Evolutionary conservation across 2,888 invertebrate genomes (phyloP), one percentile per base, ranked within the genome.

Genomic region (Apoda limacodes): DNA sequence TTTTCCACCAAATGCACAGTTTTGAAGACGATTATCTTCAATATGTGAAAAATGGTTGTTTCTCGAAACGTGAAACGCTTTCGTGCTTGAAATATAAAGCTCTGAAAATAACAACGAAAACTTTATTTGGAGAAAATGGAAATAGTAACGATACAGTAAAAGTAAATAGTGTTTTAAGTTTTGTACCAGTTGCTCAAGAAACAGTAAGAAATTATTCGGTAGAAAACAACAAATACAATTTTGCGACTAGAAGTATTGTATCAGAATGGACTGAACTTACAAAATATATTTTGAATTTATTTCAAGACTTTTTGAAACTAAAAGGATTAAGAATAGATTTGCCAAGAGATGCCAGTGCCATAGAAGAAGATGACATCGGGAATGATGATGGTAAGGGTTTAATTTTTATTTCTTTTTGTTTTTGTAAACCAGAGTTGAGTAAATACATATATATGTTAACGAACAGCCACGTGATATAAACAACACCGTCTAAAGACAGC

Each of bases 211-310:
- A 52, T 30, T 23, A 70, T 9, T 50, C 57, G 4, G 40, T 58
- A 1, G 65, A 66, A 3, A 55, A 56, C 1, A 44, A 45, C 2
- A 55, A 59, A 3, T 20, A 52, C 1, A 20, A 43, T 1, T 55
- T 43, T 34, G 67, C 71, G 28, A 60, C 68, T 0, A 68, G 65
- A 37, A 62, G 72, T 3, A 65, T 76, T 15, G 29, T 75, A 14
- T 78, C 76, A 0, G 80, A 80, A 35, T 80, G 80, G 80, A 54
- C 76, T 1, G 71, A 78, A 32, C 34, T 80, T 5, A 71, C 76
- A 0, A 76, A 72, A 44, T 78, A 78, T 30, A 58, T 71, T 9
- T 59, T 75, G 62, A 70, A 66, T 24, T 39, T 78, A 21, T 59
- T 80, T 2, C 67, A 64, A 22, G 68, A 71, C 22, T 80, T 76